A percentile compares a stretch with the other conserved stretches of the same genome.
Evolutionary conservation across 2,113 vertebrate species (phyloP).

Genomic region (Bos taurus): DNA sequence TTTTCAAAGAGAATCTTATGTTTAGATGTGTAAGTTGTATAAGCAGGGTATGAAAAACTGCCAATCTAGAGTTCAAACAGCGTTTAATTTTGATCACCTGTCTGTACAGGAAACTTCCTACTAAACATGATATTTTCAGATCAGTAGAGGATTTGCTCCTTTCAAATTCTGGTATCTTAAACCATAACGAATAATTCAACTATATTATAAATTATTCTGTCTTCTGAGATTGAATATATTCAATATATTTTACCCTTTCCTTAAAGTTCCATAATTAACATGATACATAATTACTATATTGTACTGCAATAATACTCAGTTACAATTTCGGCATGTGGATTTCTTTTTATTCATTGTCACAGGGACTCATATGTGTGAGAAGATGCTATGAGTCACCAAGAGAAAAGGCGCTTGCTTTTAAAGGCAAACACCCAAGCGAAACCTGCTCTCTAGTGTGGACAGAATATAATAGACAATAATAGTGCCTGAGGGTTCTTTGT

Average conservation of each 20-base stretch:
- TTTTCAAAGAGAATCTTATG: not conserved
- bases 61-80: not conserved
- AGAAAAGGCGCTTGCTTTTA: not conserved
- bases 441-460: not conserved
- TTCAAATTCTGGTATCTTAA: not conserved
- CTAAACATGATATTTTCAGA: not conserved
- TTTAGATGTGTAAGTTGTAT: not conserved
- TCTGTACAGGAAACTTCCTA: not conserved
- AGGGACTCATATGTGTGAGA: not conserved
- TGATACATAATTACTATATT: not conserved
- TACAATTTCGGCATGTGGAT: not conserved
- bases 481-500: not conserved
- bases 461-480: not conserved
- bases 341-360: not conserved
- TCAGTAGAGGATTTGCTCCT: not conserved
- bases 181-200: not conserved
- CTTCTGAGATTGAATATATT: not conserved
- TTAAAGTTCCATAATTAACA: not conserved
- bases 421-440: not conserved
- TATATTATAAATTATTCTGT: not conserved
- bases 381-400: not conserved
- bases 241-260: not conserved
- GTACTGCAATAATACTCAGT: not conserved
- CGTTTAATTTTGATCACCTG: not conserved
- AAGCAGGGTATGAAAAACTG: not conserved